phyloP scores from a whole-genome alignment of 2,113 vertebrate species.

The Furnarius figulus region DNA sequence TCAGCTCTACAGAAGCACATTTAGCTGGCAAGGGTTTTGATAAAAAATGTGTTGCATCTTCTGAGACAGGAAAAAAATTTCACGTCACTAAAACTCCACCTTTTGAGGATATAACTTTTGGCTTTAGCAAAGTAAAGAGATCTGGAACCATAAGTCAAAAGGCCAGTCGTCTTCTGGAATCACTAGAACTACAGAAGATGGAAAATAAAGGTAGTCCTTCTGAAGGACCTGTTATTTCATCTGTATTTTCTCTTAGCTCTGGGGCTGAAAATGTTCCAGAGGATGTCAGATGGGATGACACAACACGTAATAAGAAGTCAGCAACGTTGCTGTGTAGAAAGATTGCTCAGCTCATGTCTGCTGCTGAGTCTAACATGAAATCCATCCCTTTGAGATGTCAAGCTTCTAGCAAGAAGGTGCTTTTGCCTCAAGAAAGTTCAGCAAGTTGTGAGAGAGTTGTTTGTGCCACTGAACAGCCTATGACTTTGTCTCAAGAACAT shows the following conservation, averaged over 20 bases:
- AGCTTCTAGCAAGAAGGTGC: not conserved
- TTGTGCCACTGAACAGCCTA: not conserved
- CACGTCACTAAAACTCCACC: not conserved
- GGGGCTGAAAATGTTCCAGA: slow-evolving; percentile 76
- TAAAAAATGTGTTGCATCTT: not conserved
- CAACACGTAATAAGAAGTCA: slow-evolving; percentile 56
- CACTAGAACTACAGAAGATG: slow-evolving; percentile 25
- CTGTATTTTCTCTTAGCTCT: slow-evolving; percentile 91
- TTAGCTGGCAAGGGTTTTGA: not conserved
- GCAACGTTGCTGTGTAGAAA: slow-evolving; percentile 67
- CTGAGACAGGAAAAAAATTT: not conserved
- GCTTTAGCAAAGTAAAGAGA: not conserved
- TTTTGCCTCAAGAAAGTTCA: not conserved
- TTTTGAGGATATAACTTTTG: not conserved
- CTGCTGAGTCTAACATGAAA: slow-evolving; percentile 65
- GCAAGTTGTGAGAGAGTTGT: not conserved
- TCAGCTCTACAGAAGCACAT: not conserved
- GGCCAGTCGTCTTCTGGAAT: not conserved
- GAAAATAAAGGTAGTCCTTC: slow-evolving; percentile 21
- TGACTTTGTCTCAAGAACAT: not conserved
- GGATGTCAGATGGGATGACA: slow-evolving; percentile 74
- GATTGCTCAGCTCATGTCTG: slow-evolving; percentile 71
- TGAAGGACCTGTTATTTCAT: slow-evolving; percentile 90
- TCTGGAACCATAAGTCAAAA: not conserved
- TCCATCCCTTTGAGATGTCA: slow-evolving; percentile 33